Base-by-base conservation (phyloP, 1,140 invertebrate species). In the Oryzaephilus surinamensis region DNA sequence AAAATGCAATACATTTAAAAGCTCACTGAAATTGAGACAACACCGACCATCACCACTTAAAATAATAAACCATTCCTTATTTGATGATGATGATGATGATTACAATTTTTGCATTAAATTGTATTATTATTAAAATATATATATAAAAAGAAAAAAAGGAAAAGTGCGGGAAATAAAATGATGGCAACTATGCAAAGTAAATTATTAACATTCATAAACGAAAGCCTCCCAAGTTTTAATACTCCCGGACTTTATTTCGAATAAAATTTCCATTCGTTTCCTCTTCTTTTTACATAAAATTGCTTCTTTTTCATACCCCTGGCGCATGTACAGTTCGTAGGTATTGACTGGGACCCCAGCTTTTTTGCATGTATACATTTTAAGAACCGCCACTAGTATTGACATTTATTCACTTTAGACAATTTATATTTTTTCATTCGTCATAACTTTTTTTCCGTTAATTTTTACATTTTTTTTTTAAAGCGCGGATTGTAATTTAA, bases 151-250 rank as follows among this genome's bases (percentile, higher is more conserved):
- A n/a, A n/a, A n/a, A n/a, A n/a, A n/a, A n/a, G n/a, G n/a, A n/a
- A n/a, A n/a, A n/a, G n/a, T n/a, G n/a, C n/a, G n/a, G n/a, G n/a
- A n/a, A n/a, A n/a, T n/a, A n/a, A n/a, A n/a, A n/a, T n/a, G n/a
- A n/a, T n/a, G n/a, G n/a, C n/a, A n/a, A n/a, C n/a, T 59, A 59
- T 59, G 57, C 57, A 59, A 59, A 59, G 53, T 59, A 55, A 57
- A 59, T 59, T 57, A 59, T 59, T 59, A 59, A 57, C 57, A 59
- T 59, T 59, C 57, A 57, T 57, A 57, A 59, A 55, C 51, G 54
- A 57, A 57, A 53, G 52, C 49, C 55, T 52, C 44, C 47, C 50
- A 51, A 57, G 51, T 55, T 59, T 57, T 57, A 57, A 59, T 54
- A 50, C 51, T 41, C 31, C 11, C 32, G 33, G 47, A 54, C 53